Evolutionary conservation across 2,113 vertebrate species (phyloP), one percentile per base, ranked within the genome.

Genomic region (Sinocyclocheilus maitianheensis): DNA sequence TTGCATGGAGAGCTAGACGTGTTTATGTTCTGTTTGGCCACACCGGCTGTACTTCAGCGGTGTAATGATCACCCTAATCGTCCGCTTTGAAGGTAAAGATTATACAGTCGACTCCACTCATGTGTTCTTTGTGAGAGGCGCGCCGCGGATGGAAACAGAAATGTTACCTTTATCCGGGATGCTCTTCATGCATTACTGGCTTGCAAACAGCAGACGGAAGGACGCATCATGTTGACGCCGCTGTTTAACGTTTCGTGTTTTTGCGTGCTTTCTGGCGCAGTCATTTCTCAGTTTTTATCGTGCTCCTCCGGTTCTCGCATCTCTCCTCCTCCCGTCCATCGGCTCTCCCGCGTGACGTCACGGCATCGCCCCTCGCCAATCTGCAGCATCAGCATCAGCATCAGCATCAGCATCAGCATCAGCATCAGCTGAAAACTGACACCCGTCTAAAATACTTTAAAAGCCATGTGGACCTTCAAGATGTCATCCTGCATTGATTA

Each of bases 311-410:
- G 86, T 86, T 82, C 86, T 77, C 82, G 80, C 78, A 26, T 84
- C 87, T 83, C 84, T 74, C 81, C 75, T 87, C 89, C 67, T 91
- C 89, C 88, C 89, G 88, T 74, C 81, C 89, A 3, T 60, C 88
- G 90, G 85, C 83, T 89, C 87, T 88, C 86, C 86, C 84, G 20
- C 20, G 88, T 94, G 94, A 94, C 94, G 94, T 93, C 94, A 94
- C 90, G 89, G 65, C n/a, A 6, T 37, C 37, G 60, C 91, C 91
- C 84, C 43, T 9, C 65, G 40, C 40, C 26, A 77, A 86, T 83
- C 91, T 93, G 92, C 94, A 94, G 87, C 94, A 94, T 95, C 95
- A 90, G 90, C 88, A 91, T 83, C 91, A 87, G 5, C n/a, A 26
- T 26, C 26, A 26, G 26, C 26, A 26, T 26, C 91, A 87, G 5